Conservation (phyloP, 2,113 vertebrate species). For the Crotalus tigris region DNA sequence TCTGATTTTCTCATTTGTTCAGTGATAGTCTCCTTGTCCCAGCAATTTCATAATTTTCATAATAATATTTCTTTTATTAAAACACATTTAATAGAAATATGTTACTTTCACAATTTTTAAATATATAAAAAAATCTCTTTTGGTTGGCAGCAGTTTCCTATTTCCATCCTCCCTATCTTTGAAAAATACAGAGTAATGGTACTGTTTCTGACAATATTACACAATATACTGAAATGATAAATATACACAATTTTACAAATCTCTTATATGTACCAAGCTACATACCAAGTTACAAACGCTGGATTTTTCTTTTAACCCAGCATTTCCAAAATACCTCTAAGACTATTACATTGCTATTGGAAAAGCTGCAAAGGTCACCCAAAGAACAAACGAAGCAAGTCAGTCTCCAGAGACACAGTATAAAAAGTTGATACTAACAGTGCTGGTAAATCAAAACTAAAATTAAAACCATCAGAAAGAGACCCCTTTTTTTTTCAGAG, state of each 20-base stretch:
- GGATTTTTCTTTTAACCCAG: not conserved
- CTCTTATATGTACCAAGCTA: not conserved
- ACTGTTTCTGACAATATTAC: not conserved
- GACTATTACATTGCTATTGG: not conserved
- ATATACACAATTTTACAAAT: not conserved
- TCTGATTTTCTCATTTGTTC: too few relatives aligned
- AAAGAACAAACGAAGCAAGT: not conserved
- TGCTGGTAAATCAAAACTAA: not conserved
- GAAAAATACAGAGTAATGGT: not conserved
- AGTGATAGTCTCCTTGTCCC: not conserved
- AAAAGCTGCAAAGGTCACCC: not conserved
- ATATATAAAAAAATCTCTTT: too few relatives aligned
- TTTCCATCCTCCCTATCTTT: not conserved
- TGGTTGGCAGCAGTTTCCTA: not conserved
- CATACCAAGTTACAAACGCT: not conserved
- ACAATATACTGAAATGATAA: constrained; percentile 7
- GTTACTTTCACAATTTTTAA: not conserved
- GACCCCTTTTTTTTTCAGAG: not conserved
- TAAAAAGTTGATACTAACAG: not conserved
- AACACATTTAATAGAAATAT: not conserved
- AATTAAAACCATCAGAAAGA: not conserved
- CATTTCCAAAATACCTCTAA: not conserved
- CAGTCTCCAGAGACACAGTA: not conserved
- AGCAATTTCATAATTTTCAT: not conserved
- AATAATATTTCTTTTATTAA: not conserved